Evolutionary conservation across 1,140 invertebrate genomes (phyloP).

Genomic region (Dufourea novaeangliae): DNA sequence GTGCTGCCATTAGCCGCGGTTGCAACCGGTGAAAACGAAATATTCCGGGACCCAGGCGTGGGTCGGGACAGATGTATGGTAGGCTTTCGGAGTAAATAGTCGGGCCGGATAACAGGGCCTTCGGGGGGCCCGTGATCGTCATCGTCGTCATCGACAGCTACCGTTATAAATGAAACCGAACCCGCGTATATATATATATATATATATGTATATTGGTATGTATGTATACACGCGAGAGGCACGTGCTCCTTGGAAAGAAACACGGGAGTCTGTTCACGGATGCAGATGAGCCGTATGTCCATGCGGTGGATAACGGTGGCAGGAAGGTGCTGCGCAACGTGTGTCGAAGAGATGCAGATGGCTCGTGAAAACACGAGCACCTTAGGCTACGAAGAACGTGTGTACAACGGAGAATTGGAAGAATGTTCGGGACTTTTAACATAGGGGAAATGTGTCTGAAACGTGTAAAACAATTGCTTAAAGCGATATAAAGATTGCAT

Average conservation of each 20-base stretch:
- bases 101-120: conserved; percentile 52
- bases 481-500: too few species aligned
- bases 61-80: conserved; percentile 62
- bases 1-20: conserved; percentile 60
- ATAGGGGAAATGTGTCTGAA: too few species aligned
- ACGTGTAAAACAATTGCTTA: too few species aligned
- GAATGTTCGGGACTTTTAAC: too few species aligned
- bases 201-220: too few species aligned
- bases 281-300: neutral
- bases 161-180: conserved; percentile 62
- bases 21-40: conserved; percentile 62
- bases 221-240: conserved; percentile 41
- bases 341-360: conserved; percentile 37
- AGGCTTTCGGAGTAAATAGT: conserved; percentile 64
- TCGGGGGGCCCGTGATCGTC: conserved; percentile 18
- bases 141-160: conserved; percentile 62
- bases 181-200: too few species aligned
- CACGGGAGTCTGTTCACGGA: conserved; percentile 1
- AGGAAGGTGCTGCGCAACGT: conserved; percentile 35
- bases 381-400: neutral
- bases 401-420: too few species aligned
- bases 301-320: conserved; percentile 20
- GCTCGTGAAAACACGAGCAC: neutral
- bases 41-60: conserved; percentile 46
- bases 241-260: conserved; percentile 58